Conservation (phyloP, 2,113 vertebrate species). For the Trachemys scripta region DNA sequence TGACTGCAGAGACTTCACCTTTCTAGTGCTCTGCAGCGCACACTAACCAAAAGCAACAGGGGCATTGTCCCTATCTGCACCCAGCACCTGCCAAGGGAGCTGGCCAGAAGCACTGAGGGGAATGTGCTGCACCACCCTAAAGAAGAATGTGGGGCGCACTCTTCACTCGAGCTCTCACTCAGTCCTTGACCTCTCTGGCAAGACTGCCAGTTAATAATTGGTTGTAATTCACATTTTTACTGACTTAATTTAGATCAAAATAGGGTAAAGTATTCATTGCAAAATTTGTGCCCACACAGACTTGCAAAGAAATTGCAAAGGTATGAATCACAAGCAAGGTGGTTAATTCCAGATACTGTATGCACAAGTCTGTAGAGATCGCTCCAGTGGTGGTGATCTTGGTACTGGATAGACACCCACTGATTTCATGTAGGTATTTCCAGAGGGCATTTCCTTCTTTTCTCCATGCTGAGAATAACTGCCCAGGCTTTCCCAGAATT, state of each 20-base stretch:
- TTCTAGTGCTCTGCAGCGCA: neutral
- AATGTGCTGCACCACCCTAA: rapidly evolving
- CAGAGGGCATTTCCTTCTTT: neutral
- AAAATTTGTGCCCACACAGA: neutral
- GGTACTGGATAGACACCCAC: neutral
- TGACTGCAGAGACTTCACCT: neutral
- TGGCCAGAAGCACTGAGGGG: neutral
- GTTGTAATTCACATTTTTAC: neutral
- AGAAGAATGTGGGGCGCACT: neutral
- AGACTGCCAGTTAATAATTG: neutral
- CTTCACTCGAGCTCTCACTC: neutral
- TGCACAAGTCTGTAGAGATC: neutral
- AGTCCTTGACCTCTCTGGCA: neutral
- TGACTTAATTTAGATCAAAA: neutral
- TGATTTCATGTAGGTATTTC: neutral
- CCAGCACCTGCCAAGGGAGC: neutral
- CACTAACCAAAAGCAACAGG: neutral
- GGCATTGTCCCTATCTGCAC: neutral
- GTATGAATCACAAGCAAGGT: neutral
- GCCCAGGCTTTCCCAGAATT: neutral
- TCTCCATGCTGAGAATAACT: neutral
- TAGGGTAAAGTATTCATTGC: neutral
- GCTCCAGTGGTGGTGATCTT: neutral
- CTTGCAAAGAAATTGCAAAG: neutral
- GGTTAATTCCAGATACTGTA: neutral